phyloP scores from a whole-genome alignment of 2,888 invertebrate genomes.

The Serrognathus titanus region DNA sequence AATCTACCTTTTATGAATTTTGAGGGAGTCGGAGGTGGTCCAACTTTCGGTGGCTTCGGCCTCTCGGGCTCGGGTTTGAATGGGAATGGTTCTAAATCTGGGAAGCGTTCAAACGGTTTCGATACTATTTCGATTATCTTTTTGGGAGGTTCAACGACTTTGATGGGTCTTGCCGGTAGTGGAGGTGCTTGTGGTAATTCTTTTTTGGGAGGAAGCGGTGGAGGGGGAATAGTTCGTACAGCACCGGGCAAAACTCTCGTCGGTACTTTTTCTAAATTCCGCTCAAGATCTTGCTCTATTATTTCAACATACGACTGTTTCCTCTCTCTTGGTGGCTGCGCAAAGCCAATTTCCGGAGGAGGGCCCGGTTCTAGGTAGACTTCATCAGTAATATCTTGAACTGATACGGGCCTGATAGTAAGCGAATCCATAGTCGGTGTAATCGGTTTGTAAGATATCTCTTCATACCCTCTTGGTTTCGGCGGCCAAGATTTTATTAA shows the following conservation, averaged over 20 bases:
- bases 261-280: conserved; percentile 52
- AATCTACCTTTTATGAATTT: conserved; percentile 57
- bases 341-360: conserved; percentile 65
- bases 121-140: conserved; percentile 29
- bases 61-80: conserved; percentile 51
- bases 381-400: conserved; percentile 50
- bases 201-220: conserved; percentile 48
- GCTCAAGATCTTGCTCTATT: conserved; percentile 56
- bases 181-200: conserved; percentile 48
- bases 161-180: conserved; percentile 41
- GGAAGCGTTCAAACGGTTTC: conserved; percentile 48
- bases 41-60: conserved; percentile 41
- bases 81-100: conserved; percentile 52
- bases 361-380: conserved; percentile 62
- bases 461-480: conserved; percentile 33
- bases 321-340: conserved; percentile 51
- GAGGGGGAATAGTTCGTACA: conserved; percentile 55
- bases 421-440: conserved; percentile 35
- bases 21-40: conserved; percentile 57
- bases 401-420: conserved; percentile 44
- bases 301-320: conserved; percentile 57
- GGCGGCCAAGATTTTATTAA: conserved; percentile 53
- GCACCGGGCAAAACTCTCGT: conserved; percentile 54
- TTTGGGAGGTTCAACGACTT: conserved; percentile 34
- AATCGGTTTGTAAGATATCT: conserved; percentile 24